These are phyloP conservation scores for Bubalus kerabau DNA, from an alignment of 2,113 vertebrate species.

Conservation along the genomic window DNA sequence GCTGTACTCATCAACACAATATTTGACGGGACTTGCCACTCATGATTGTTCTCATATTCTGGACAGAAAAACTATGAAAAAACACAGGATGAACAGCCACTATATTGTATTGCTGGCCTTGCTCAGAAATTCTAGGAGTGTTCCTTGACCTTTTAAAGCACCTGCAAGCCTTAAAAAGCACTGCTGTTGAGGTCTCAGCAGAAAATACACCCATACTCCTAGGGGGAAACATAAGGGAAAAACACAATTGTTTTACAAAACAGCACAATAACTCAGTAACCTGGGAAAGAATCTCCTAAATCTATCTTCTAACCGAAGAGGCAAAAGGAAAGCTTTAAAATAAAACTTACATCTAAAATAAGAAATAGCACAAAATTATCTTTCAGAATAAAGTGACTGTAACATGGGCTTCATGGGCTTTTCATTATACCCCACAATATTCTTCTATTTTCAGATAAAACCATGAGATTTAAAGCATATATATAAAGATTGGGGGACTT, in stretches of 20 bases:
- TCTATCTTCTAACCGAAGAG: not conserved
- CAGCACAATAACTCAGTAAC: not conserved
- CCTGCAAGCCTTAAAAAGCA: not conserved
- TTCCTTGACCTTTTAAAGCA: not conserved
- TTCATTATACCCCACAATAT: not conserved
- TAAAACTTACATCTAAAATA: not conserved
- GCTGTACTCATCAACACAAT: not conserved
- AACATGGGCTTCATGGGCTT: not conserved
- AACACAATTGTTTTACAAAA: not conserved
- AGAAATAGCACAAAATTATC: not conserved
- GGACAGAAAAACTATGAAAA: not conserved
- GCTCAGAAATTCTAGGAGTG: not conserved
- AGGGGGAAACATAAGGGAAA: not conserved
- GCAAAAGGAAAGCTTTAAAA: not conserved
- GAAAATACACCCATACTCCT: not conserved
- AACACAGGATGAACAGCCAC: not conserved
- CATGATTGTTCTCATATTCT: not conserved
- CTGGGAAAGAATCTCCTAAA: not conserved
- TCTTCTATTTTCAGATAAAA: not conserved
- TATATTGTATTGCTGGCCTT: not conserved
- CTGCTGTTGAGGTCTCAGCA: not conserved
- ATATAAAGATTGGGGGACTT: not conserved
- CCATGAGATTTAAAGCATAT: not conserved
- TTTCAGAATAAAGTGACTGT: not conserved
- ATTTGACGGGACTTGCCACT: not conserved